phyloP scores from a whole-genome alignment of 2,888 invertebrate species.

The Oasisia sp. region DNA sequence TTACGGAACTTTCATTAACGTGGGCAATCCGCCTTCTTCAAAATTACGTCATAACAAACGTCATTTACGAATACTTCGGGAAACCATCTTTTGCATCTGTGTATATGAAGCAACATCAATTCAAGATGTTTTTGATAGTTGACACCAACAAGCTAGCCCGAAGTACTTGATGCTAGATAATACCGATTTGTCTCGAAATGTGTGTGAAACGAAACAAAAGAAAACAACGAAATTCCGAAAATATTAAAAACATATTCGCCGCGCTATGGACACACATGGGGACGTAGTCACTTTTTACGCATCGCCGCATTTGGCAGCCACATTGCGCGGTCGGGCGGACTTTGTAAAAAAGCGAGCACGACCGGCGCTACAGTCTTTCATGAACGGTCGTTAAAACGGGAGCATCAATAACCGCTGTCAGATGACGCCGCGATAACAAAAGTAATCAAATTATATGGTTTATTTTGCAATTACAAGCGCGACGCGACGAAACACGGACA shows the following conservation, averaged over 20 bases:
- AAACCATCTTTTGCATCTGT: no score
- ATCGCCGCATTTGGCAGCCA: neutral
- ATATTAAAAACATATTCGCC: neutral
- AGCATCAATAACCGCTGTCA: neutral
- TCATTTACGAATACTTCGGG: no score
- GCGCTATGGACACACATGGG: neutral
- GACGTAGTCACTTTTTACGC: neutral
- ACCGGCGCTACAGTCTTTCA: neutral
- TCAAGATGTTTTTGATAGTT: no score
- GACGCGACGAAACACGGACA: neutral
- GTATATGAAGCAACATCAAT: no score
- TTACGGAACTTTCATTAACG: no score
- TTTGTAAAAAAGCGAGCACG: neutral
- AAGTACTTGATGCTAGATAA: no score
- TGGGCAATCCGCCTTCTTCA: no score
- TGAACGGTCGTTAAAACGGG: neutral
- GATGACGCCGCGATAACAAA: neutral
- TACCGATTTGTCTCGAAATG: no score
- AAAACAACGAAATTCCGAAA: neutral
- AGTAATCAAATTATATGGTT: constrained; percentile 17
- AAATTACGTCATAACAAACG: no score
- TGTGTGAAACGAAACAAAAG: no score
- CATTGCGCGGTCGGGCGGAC: neutral
- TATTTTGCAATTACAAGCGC: constrained; percentile 4
- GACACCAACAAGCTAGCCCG: no score